These are phyloP conservation scores for Aphaenogaster rudis DNA, from an alignment of 1,140 invertebrate genomes.

Conservation along the genomic window DNA sequence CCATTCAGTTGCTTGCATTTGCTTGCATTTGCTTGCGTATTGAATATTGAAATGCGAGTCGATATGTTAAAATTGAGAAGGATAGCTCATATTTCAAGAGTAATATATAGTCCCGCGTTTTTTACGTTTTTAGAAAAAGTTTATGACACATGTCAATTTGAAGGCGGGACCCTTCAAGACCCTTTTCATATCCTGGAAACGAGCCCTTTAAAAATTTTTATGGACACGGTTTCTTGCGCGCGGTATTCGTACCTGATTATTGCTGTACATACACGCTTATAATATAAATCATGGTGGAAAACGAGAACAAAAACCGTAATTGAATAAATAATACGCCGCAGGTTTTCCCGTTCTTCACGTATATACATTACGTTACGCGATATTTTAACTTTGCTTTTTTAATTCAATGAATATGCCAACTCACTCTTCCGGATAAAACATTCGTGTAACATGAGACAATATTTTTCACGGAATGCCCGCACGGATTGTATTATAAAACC, in stretches of 20 bases:
- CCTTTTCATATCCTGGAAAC: slow-evolving; percentile 8
- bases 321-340: slow-evolving; percentile 28
- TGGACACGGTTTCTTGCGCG: not conserved
- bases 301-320: slow-evolving; percentile 12
- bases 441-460: slow-evolving; percentile 31
- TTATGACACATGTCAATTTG: not conserved
- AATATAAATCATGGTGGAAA: slow-evolving; percentile 12
- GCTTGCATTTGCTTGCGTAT: not conserved
- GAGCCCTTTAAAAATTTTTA: slow-evolving; percentile 28
- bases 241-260: slow-evolving; percentile 35
- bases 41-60: slow-evolving; percentile 31
- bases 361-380: slow-evolving; percentile 21
- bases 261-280: not conserved
- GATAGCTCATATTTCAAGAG: slow-evolving; percentile 11
- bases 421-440: slow-evolving; percentile 45
- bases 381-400: slow-evolving; percentile 53
- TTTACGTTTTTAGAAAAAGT: slow-evolving; percentile 30
- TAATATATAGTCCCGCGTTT: slow-evolving; percentile 8
- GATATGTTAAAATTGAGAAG: slow-evolving; percentile 36
- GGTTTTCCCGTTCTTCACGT: not conserved
- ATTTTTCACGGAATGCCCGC: slow-evolving; percentile 4
- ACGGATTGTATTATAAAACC: slow-evolving; percentile 19
- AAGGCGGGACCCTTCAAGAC: slow-evolving; percentile 12
- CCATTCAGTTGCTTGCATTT: slow-evolving; percentile 7
- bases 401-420: slow-evolving; percentile 46